Conservation (phyloP, 2,797 vertebrate genomes). For the Takifugu ocellatus region DNA sequence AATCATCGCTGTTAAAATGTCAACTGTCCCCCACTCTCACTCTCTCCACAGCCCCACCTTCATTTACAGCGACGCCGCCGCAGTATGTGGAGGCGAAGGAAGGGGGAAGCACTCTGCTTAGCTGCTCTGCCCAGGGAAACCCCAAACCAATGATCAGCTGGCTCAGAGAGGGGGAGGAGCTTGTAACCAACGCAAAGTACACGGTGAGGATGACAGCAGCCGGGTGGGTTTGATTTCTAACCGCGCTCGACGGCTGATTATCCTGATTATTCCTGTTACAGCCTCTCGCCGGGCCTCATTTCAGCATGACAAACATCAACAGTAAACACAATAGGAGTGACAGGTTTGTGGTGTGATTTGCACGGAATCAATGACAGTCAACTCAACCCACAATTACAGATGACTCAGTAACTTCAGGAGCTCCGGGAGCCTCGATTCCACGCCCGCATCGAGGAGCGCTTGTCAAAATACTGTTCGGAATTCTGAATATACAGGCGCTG, state of each 20-base stretch:
- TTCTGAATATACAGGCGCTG: too few relatives aligned
- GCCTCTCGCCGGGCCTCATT: slow-evolving; percentile 18
- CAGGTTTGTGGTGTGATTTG: slow-evolving; percentile 15
- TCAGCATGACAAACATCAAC: slow-evolving; percentile 24
- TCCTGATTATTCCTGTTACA: slow-evolving; percentile 46
- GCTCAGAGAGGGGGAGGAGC: slow-evolving; percentile 90
- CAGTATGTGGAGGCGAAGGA: slow-evolving; percentile 98
- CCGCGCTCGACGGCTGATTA: too few relatives aligned
- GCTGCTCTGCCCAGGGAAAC: slow-evolving; percentile 96
- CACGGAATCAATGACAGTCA: slow-evolving; percentile 31
- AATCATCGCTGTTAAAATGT: background rate
- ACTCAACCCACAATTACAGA: slow-evolving; percentile 11
- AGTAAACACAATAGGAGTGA: slow-evolving; percentile 20
- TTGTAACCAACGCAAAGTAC: slow-evolving; percentile 87
- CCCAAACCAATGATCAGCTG: slow-evolving; percentile 97
- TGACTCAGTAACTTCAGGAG: slow-evolving; percentile 27
- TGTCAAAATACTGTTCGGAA: too few relatives aligned
- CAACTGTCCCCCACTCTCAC: background rate
- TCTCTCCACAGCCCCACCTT: slow-evolving; percentile 87
- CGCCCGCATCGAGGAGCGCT: too few relatives aligned
- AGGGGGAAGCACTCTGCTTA: slow-evolving; percentile 88
- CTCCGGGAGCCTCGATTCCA: background rate
- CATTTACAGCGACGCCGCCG: slow-evolving; percentile 92
- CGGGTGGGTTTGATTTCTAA: too few relatives aligned
- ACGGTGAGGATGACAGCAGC: slow-evolving; percentile 73